A percentile compares a stretch with the other conserved stretches of the same genome.
These are phyloP conservation scores for Megalopta genalis DNA, from an alignment of 1,140 invertebrate genomes.

Conservation along the genomic window DNA sequence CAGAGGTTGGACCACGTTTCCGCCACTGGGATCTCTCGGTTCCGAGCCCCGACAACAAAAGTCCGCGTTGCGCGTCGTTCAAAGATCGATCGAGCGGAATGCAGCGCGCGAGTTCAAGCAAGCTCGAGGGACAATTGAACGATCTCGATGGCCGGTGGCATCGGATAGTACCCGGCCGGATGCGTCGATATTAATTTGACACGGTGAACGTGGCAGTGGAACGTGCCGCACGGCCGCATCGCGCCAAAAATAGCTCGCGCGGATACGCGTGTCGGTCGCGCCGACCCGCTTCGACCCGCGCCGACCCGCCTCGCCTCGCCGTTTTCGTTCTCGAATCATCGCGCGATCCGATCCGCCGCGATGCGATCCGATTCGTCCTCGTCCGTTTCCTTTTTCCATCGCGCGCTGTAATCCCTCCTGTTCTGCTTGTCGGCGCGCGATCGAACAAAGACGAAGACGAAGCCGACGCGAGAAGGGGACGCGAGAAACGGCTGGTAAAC, in stretches of 20 bases:
- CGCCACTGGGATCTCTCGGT: no score
- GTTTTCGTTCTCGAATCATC: constrained; percentile 8
- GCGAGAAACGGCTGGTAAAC: constrained; percentile 22
- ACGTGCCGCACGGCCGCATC: constrained; percentile 28
- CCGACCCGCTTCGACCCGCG: not conserved
- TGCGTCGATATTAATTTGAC: constrained; percentile 56
- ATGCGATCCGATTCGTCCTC: not conserved
- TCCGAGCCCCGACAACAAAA: no score
- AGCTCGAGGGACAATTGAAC: constrained; percentile 15
- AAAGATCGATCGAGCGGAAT: no score
- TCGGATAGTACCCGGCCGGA: constrained; percentile 46
- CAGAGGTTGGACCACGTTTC: no score
- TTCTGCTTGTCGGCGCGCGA: no score
- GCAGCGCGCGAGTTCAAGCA: no score
- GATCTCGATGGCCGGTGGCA: constrained; percentile 14
- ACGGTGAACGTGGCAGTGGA: constrained; percentile 27
- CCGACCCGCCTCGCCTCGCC: not conserved
- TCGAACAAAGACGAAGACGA: no score
- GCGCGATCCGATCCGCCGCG: not conserved
- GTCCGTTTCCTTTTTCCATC: not conserved
- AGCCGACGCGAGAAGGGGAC: no score
- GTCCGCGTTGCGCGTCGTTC: no score
- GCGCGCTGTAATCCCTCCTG: not conserved
- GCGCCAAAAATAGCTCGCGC: constrained; percentile 53
- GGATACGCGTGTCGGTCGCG: constrained; percentile 18